These are phyloP conservation scores for Nomada fabriciana DNA, from an alignment of 2,888 invertebrate species.

Conservation along the genomic window DNA sequence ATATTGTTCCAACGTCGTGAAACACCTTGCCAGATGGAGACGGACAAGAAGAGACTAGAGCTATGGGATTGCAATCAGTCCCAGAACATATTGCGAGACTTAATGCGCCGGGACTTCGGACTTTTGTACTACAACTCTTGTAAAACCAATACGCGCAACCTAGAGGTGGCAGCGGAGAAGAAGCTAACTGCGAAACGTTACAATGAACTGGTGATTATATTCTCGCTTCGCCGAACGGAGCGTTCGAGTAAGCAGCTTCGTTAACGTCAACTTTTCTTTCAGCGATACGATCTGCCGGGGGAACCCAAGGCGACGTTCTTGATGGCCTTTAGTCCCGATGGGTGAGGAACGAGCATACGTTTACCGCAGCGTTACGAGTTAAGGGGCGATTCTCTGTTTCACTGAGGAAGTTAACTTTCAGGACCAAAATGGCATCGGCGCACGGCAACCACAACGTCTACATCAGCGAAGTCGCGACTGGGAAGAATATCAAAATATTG, in stretches of 20 bases:
- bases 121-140: slow-evolving; percentile 67
- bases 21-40: slow-evolving; percentile 68
- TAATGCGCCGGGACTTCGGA: slow-evolving; percentile 80
- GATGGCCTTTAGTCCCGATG: slow-evolving; percentile 95
- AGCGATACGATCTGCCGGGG: slow-evolving; percentile 91
- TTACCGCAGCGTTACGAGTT: neutral
- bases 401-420: slow-evolving; percentile 75
- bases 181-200: slow-evolving; percentile 87
- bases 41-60: slow-evolving; percentile 68
- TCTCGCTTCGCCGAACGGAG: neutral
- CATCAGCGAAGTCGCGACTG: slow-evolving; percentile 92
- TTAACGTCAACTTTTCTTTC: slow-evolving; percentile 75
- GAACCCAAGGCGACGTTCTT: slow-evolving; percentile 92
- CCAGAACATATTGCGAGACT: slow-evolving; percentile 77
- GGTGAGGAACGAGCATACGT: slow-evolving; percentile 85
- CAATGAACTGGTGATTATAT: slow-evolving; percentile 86
- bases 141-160: slow-evolving; percentile 85
- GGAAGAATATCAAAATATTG: slow-evolving; percentile 91
- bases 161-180: slow-evolving; percentile 88
- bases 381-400: neutral
- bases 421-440: slow-evolving; percentile 93
- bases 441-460: slow-evolving; percentile 96
- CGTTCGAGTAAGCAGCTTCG: neutral
- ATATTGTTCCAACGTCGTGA: neutral
- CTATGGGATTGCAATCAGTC: slow-evolving; percentile 66